Conservation (phyloP, 1,140 invertebrate genomes). For the Ladona fulva region DNA sequence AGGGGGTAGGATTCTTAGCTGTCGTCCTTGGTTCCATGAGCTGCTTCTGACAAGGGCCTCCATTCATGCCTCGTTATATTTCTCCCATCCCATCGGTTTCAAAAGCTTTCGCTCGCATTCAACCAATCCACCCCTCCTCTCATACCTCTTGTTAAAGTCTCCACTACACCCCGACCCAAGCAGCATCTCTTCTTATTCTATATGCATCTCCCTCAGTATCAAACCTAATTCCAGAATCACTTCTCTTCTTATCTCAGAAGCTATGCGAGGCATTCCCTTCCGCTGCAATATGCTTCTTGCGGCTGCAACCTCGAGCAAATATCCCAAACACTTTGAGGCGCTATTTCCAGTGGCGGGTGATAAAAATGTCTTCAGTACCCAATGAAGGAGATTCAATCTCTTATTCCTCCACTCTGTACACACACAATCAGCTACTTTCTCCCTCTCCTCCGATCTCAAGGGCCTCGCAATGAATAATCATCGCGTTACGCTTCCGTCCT, state of each 20-base stretch:
- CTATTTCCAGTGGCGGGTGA: not conserved
- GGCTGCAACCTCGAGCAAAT: not conserved
- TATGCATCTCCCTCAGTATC: constrained; percentile 1
- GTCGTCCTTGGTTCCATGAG: not conserved
- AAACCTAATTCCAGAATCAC: not conserved
- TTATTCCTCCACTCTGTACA: too few species aligned
- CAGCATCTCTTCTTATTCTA: not conserved
- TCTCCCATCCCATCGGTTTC: not conserved
- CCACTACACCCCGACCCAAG: not conserved
- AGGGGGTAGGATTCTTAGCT: not conserved
- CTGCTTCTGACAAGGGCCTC: not conserved
- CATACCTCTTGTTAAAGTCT: not conserved
- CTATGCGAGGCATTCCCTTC: not conserved
- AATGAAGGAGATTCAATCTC: not conserved
- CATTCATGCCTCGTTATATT: constrained; percentile 9
- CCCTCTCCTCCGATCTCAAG: too few species aligned
- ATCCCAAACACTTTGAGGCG: not conserved
- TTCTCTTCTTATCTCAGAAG: not conserved
- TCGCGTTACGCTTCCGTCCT: too few species aligned
- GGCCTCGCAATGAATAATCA: too few species aligned
- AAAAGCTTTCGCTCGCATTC: not conserved
- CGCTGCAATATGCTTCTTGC: not conserved
- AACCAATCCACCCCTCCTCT: not conserved
- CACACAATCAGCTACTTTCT: too few species aligned
- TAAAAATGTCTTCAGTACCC: not conserved